Evolutionary conservation across 2,797 vertebrate species (phyloP), one percentile per base, ranked within the genome.

Genomic region (Sparus aurata): DNA sequence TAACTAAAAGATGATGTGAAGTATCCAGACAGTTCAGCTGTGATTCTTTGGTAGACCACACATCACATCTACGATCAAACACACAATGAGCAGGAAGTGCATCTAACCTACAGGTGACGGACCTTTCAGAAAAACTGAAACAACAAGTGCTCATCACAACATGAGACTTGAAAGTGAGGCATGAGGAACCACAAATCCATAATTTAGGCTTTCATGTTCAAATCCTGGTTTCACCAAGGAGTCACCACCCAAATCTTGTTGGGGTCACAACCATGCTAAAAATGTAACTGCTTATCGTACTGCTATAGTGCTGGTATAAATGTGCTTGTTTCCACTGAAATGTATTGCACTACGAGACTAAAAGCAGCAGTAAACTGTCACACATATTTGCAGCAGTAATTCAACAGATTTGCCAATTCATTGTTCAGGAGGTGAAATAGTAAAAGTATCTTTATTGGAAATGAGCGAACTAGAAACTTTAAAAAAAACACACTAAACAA

Each of bases 1-100:
- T 55, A 63, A 82, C 38, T 53, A 12, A 13, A 80, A 49, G 68
- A 65, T 83, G 67, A 78, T 76, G 12, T 78, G 54, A 77, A 67
- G 46, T 58, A 55, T 69, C 17, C 53, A 69, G 79, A 76, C 77
- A 20, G 34, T 57, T 43, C 23, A 80, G 81, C 49, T 69, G 76
- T 58, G 63, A 75, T 71, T 69, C 85, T 83, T 20, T 67, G 65
- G 57, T 49, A 64, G 46, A 25, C 23, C 11, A 80, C 65, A 65
- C 45, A 50, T 73, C 25, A 50, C 18, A 68, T 77, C 25, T 8
- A 23, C 47, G 27, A 67, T 67, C 30, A 77, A 67, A 77, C 50
- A 77, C 17, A 0, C 1, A 6, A 59, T 55, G n/a, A 53, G 57
- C 52, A 66, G 30, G 34, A 65, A 34, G 65, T 23, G 3, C 22